Evolutionary conservation across 2,113 vertebrate species (phyloP).

Genomic region (Nothocercus nigrocapillus): DNA sequence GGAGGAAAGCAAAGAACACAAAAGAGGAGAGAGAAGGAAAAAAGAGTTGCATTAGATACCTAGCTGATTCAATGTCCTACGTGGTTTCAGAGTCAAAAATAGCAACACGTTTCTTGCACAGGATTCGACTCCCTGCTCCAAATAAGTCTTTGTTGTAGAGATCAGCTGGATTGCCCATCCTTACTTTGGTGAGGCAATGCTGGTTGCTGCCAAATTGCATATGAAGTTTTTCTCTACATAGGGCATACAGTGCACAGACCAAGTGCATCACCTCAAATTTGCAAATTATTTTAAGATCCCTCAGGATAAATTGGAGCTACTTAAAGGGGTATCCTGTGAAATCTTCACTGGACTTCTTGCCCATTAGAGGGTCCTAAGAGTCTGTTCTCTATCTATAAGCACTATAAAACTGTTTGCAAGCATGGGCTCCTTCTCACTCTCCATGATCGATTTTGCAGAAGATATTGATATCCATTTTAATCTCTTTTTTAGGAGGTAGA

Average conservation of each 20-base stretch:
- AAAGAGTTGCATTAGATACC: neutral
- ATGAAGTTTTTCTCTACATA: accelerated
- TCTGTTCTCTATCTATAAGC: neutral
- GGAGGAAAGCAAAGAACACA: slow-evolving; percentile 23
- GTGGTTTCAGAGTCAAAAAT: neutral
- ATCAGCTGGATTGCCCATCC: neutral
- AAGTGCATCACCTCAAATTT: neutral
- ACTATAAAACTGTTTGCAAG: neutral
- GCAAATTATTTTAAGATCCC: neutral
- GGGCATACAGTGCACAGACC: accelerated
- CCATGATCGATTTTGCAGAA: neutral
- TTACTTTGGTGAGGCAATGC: accelerated
- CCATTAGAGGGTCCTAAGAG: neutral
- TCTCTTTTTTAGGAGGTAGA: neutral
- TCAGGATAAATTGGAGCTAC: neutral
- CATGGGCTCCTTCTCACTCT: neutral
- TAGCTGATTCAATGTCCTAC: neutral
- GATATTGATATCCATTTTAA: neutral
- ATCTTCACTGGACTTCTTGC: neutral
- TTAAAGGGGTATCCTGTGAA: neutral
- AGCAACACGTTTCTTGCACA: accelerated
- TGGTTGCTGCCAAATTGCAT: neutral
- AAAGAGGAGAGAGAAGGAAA: neutral
- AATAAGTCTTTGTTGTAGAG: neutral
- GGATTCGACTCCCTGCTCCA: neutral